These are phyloP conservation scores for Emydocephalus ijimae DNA, from an alignment of 2,113 vertebrate species.

Conservation along the genomic window DNA sequence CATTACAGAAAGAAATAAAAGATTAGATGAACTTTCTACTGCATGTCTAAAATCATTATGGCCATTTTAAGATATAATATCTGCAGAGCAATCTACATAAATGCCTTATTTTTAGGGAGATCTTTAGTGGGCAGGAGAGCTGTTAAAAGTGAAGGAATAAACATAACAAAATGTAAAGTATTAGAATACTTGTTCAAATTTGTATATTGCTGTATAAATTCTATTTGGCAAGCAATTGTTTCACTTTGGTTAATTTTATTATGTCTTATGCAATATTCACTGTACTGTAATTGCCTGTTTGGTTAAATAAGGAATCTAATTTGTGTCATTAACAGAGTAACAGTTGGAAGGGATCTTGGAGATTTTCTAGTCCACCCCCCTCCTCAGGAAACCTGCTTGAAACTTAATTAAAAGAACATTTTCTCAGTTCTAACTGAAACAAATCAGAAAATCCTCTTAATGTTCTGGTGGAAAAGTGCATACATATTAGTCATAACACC, in stretches of 20 bases:
- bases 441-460: neutral
- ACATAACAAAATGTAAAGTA: neutral
- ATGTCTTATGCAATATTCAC: neutral
- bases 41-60: neutral
- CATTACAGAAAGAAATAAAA: neutral
- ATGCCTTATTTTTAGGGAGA: neutral
- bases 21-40: neutral
- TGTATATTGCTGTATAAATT: neutral
- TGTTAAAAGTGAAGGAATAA: neutral
- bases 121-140: neutral
- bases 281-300: neutral
- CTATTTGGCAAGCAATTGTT: neutral
- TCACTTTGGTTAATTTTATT: neutral
- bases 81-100: neutral
- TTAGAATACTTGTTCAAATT: neutral
- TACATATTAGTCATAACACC: neutral
- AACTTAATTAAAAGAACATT: neutral
- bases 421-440: neutral
- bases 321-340: neutral
- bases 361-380: too few species aligned
- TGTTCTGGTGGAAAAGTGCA: neutral
- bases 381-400: too few species aligned
- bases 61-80: neutral
- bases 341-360: too few species aligned
- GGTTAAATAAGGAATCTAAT: neutral